Evolutionary conservation across 2,888 invertebrate genomes (phyloP), one percentile per base, ranked within the genome.

Genomic region (Lamproptera curius): DNA sequence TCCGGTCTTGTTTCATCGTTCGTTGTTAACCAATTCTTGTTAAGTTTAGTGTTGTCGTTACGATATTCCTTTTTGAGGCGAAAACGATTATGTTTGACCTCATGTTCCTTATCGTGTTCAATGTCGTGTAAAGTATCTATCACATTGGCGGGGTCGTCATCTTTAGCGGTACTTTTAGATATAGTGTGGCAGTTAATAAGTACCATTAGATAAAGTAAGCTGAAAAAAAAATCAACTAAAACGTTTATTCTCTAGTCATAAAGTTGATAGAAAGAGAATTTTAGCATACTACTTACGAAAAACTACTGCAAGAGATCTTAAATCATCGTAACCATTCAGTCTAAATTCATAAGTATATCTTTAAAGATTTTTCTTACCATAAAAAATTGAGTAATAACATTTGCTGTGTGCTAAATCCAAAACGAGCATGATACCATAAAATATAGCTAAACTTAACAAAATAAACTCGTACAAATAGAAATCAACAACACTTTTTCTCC

Each of bases 331-430:
- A n/a, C n/a, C n/a, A n/a, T n/a, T n/a, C n/a, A n/a, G n/a, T n/a
- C n/a, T n/a, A n/a, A n/a, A n/a, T n/a, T n/a, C n/a, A n/a, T n/a
- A n/a, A n/a, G n/a, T n/a, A n/a, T n/a, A n/a, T n/a, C n/a, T n/a
- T n/a, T n/a, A n/a, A 4, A 16, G 17, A 23, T 37, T 31, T 15
- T 28, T 70, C 78, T 78, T 51, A 81, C 82, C 81, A 77, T 81
- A 82, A 49, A 75, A 81, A 77, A 77, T 73, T 75, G 70, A 70
- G 59, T 68, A 79, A 79, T 79, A 81, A 78, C 82, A 83, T 83
- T 78, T 73, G 79, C 68, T 74, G 70, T 64, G 61, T 65, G 61
- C 67, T 70, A 44, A 61, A 52, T 58, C 57, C 65, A 65, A 60
- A 62, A 50, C 59, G 58, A 54, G 68, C 74, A 74, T 74, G 63